Base-by-base conservation (phyloP, 2,113 vertebrate genomes). In the Scortum barcoo region DNA sequence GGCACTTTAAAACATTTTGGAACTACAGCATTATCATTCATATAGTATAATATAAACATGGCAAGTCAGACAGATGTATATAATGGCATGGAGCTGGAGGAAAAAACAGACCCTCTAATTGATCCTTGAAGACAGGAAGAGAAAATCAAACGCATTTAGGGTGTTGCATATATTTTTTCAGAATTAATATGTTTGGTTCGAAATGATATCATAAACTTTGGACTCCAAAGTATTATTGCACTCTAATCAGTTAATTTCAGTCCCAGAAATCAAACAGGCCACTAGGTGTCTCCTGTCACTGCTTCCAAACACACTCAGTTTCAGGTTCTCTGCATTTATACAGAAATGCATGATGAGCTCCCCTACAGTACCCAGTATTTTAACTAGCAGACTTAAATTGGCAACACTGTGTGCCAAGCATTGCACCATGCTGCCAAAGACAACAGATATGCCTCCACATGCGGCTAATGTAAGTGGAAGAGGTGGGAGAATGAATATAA, bases 211-310 rank as follows among this genome's bases (percentile, higher is more conserved):
- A 44, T 36, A 1, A 22, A 66, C 30, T 14, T 76, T 48, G 28
- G 38, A 61, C 19, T 33, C 11, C n/a, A 42, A 14, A 60, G 13
- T 72, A 28, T 44, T 26, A 46, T 46, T 51, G 38, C 2, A 12
- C 8, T 30, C 22, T 24, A 17, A 54, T 70, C 20, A 2, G 5
- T 60, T 26, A 4, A 36, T 54, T 51, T 61, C 19, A 74, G 62
- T 38, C 58, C 26, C 51, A 53, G 36, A 72, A 68, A 77, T 80
- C 28, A 78, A 80, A 80, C 40, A 78, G 76, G 65, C 92, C 93
- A 93, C 91, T 91, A 91, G 91, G 71, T 90, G 91, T 94, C 92
- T 93, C 91, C 85, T 86, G 72, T 84, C 72, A 79, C 88, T 93
- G 72, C 88, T 46, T 28, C 60, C 79, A 77, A 58, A 62, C 65